Percentiles rank a stretch among this genome's conserved stretches.
Evolutionary conservation across 2,888 invertebrate species (phyloP).

Genomic region (Oscheius sp.): DNA sequence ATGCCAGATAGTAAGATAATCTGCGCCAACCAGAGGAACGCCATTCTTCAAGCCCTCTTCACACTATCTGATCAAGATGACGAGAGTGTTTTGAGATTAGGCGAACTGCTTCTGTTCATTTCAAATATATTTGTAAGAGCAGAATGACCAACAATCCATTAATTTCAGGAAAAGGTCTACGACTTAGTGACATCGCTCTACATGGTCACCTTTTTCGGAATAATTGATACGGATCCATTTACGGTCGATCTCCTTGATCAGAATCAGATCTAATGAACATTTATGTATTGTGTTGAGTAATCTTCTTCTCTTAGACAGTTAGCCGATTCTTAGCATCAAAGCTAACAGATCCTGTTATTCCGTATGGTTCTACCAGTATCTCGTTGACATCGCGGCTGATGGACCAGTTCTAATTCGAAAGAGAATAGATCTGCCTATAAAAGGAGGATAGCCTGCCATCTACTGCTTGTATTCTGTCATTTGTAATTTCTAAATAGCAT

Average conservation of each 20-base stretch:
- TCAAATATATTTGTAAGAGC: constrained; percentile 47
- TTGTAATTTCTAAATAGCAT: not conserved
- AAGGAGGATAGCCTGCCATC: not conserved
- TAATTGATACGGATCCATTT: constrained; percentile 46
- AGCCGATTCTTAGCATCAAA: not conserved
- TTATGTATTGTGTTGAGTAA: too few species aligned
- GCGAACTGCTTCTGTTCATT: constrained; percentile 48
- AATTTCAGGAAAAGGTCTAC: constrained; percentile 47
- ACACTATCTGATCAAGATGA: constrained; percentile 41
- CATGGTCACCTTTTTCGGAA: constrained; percentile 50
- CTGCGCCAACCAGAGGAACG: constrained; percentile 43
- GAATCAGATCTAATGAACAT: not conserved
- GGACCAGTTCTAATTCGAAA: constrained; percentile 5
- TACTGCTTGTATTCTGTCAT: not conserved
- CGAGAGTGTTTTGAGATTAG: constrained; percentile 43
- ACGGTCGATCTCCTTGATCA: constrained; percentile 41
- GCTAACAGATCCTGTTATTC: not conserved
- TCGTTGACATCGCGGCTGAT: not conserved
- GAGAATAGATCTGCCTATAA: not conserved
- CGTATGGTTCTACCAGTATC: constrained; percentile 5
- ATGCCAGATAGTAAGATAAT: constrained; percentile 35
- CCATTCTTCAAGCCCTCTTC: constrained; percentile 42
- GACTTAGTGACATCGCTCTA: constrained; percentile 43
- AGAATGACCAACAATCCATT: not conserved
- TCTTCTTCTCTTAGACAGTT: not conserved